phyloP scores from a whole-genome alignment of 2,797 vertebrate genomes.

The Halcyon badia region DNA sequence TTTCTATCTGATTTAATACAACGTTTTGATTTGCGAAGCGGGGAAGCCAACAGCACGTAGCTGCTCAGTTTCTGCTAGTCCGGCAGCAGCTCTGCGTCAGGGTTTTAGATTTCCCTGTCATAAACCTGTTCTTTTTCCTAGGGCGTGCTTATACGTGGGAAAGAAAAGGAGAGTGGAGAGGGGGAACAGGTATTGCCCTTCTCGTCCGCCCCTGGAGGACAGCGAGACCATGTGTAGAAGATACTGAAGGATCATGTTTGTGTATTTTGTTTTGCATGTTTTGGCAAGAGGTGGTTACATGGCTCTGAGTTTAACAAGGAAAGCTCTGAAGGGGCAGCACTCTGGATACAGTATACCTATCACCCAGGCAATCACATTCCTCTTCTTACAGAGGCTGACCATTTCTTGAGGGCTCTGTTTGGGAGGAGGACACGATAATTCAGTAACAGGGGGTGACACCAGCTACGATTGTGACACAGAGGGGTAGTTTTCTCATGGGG shows the following conservation, averaged over 20 bases:
- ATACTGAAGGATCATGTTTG: background rate
- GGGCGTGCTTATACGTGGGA: background rate
- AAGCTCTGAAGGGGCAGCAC: background rate
- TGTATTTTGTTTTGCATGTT: background rate
- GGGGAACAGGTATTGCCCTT: background rate
- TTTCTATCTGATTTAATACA: background rate
- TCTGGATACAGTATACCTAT: background rate
- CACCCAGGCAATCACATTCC: background rate
- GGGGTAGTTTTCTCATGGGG: fast-evolving
- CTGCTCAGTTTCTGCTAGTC: background rate
- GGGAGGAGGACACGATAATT: background rate
- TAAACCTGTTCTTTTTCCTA: background rate
- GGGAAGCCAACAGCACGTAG: background rate
- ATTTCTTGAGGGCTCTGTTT: background rate
- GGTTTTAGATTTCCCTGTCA: background rate
- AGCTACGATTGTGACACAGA: fast-evolving
- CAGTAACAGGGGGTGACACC: background rate
- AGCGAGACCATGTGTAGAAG: fast-evolving
- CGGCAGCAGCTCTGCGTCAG: background rate
- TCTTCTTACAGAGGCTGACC: background rate
- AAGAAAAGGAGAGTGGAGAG: background rate
- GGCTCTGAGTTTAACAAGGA: background rate
- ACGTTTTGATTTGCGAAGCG: background rate
- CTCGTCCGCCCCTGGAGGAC: background rate
- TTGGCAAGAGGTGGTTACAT: background rate